These are phyloP conservation scores for Psephotus haematonotus DNA, from an alignment of 2,113 vertebrate species.

Conservation along the genomic window DNA sequence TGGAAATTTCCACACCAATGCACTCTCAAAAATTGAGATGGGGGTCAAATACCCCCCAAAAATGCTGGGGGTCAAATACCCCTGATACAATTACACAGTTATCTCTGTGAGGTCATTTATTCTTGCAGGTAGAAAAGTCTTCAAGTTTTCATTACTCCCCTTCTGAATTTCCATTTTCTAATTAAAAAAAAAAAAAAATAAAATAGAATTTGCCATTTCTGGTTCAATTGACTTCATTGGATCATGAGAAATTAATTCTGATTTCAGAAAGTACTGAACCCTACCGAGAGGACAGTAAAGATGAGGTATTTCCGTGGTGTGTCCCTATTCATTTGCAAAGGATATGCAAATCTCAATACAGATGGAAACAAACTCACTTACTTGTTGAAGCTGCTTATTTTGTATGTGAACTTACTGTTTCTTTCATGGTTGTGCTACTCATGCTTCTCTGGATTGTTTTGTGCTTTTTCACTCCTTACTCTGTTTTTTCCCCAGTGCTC, in stretches of 20 bases:
- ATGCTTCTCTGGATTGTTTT: neutral
- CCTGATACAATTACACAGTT: neutral
- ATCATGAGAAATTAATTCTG: neutral
- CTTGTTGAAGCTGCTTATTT: neutral
- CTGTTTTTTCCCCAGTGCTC: neutral
- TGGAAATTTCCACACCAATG: neutral
- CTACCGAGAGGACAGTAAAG: neutral
- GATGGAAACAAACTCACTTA: neutral
- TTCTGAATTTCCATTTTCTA: neutral
- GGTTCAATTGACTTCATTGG: neutral
- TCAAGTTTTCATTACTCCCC: neutral
- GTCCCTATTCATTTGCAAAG: neutral
- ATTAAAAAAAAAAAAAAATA: neutral
- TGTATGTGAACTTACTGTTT: neutral
- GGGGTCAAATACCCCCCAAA: neutral
- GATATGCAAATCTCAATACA: neutral
- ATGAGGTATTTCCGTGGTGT: neutral
- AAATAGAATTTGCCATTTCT: neutral
- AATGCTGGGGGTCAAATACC: neutral
- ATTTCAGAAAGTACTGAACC: neutral
- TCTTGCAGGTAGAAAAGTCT: neutral
- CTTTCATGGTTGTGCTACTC: neutral
- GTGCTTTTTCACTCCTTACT: neutral
- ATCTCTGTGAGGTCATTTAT: neutral
- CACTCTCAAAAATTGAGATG: neutral